Conservation (phyloP, 2,113 vertebrate genomes). For the Phaethon lepturus region DNA sequence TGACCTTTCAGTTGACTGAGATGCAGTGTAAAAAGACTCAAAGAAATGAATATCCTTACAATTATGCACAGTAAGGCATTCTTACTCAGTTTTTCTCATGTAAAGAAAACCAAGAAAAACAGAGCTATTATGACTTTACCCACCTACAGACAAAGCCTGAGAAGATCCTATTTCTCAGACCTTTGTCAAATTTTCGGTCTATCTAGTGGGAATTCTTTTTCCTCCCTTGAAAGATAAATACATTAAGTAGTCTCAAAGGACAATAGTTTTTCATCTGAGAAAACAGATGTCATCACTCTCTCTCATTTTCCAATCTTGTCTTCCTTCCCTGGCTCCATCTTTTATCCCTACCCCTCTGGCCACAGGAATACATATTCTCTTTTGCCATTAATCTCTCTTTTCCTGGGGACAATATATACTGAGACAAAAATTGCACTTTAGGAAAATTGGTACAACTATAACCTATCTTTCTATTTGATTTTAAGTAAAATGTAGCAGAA, state of each 20-base stretch:
- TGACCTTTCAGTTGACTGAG: slow-evolving; percentile 50
- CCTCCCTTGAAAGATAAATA: slow-evolving; percentile 71
- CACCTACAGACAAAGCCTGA: slow-evolving; percentile 76
- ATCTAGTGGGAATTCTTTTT: slow-evolving; percentile 61
- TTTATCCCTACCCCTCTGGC: background rate
- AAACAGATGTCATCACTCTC: slow-evolving; percentile 57
- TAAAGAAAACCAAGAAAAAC: slow-evolving; percentile 80
- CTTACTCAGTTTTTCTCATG: slow-evolving; percentile 72
- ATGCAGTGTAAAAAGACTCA: slow-evolving; percentile 49
- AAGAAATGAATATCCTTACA: slow-evolving; percentile 63
- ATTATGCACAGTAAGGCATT: slow-evolving; percentile 71
- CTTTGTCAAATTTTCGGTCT: slow-evolving; percentile 64
- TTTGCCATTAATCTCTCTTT: background rate
- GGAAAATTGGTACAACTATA: background rate
- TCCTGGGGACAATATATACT: background rate
- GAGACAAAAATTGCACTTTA: background rate
- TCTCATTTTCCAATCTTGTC: background rate
- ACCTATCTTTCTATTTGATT: background rate
- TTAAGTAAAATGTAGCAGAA: background rate
- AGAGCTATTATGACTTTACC: slow-evolving; percentile 70
- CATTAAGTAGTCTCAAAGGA: slow-evolving; percentile 54
- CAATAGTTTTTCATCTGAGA: slow-evolving; percentile 37
- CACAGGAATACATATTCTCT: background rate
- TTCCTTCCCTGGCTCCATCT: background rate
- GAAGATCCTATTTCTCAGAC: slow-evolving; percentile 78